These are phyloP conservation scores for Trichopria drosophilae DNA, from an alignment of 2,888 invertebrate genomes.

Conservation along the genomic window DNA sequence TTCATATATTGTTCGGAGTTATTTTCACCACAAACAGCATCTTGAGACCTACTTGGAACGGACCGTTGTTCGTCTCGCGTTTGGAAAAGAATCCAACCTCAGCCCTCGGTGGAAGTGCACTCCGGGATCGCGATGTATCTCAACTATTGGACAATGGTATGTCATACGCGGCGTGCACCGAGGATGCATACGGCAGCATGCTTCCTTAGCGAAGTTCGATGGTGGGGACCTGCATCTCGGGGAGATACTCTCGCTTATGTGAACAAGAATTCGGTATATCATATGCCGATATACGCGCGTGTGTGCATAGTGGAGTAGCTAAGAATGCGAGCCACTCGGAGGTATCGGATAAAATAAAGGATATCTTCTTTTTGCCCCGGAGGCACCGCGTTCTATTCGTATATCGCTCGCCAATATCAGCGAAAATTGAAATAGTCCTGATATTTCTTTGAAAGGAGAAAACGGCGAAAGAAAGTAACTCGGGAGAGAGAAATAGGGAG, in stretches of 20 bases:
- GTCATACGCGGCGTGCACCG: constrained; percentile 17
- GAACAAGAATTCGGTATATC: constrained; percentile 13
- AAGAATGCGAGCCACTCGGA: constrained; percentile 16
- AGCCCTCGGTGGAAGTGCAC: too few species aligned
- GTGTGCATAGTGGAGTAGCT: too few species aligned
- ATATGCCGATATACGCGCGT: constrained; percentile 18
- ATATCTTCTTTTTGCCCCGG: constrained; percentile 41
- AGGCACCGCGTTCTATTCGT: constrained; percentile 43
- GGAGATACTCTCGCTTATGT: constrained; percentile 19
- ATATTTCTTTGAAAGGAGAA: constrained; percentile 49
- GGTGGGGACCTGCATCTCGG: constrained; percentile 10
- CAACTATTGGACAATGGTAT: constrained; percentile 29
- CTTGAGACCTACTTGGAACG: too few species aligned
- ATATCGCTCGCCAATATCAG: constrained; percentile 52
- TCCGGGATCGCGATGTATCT: constrained; percentile 27
- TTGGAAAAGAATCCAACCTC: too few species aligned
- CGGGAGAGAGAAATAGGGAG: constrained; percentile 18
- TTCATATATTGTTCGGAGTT: too few species aligned
- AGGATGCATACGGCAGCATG: constrained; percentile 21
- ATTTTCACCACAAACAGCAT: too few species aligned
- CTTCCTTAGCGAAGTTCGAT: too few species aligned
- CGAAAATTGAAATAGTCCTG: constrained; percentile 54
- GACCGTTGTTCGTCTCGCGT: too few species aligned
- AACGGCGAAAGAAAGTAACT: too few species aligned
- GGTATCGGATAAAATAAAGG: constrained; percentile 45